phyloP scores from a whole-genome alignment of 2,888 invertebrate genomes.

The Globia sparganii region DNA sequence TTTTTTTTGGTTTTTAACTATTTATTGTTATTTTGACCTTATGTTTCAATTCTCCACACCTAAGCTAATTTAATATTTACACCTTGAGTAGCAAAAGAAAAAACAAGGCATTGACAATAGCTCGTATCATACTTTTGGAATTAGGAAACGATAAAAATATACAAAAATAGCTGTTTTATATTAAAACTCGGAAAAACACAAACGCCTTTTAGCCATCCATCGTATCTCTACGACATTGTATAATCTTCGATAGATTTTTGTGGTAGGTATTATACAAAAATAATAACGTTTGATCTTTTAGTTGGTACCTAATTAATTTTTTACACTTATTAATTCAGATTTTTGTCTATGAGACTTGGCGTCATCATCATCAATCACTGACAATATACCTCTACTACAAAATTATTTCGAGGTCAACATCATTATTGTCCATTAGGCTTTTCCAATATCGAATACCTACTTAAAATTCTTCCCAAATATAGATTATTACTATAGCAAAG shows the following conservation, averaged over 20 bases:
- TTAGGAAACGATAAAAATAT: constrained; percentile 31
- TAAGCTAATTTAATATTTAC: too few relatives aligned
- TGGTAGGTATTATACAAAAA: constrained; percentile 1
- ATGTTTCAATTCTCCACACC: background rate
- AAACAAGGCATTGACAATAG: constrained; percentile 20
- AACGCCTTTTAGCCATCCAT: constrained; percentile 1
- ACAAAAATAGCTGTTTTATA: constrained; percentile 18
- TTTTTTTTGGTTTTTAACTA: too few relatives aligned
- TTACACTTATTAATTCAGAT: constrained; percentile 23
- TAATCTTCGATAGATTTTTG: background rate
- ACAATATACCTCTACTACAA: constrained; percentile 23
- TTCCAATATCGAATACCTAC: constrained; percentile 23
- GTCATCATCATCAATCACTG: constrained; percentile 59
- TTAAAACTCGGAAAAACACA: constrained; percentile 7
- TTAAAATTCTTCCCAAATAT: constrained; percentile 52
- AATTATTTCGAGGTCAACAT: constrained; percentile 58
- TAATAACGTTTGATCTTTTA: background rate
- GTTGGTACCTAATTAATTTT: constrained; percentile 19
- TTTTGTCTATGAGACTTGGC: constrained; percentile 20
- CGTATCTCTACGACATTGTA: background rate
- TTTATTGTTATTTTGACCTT: background rate
- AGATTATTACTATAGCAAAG: constrained; percentile 28
- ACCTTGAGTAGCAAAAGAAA: background rate
- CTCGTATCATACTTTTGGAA: constrained; percentile 10
- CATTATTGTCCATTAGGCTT: constrained; percentile 37